These are phyloP conservation scores for Urocolius indicus DNA, from an alignment of 2,113 vertebrate genomes.

Conservation along the genomic window DNA sequence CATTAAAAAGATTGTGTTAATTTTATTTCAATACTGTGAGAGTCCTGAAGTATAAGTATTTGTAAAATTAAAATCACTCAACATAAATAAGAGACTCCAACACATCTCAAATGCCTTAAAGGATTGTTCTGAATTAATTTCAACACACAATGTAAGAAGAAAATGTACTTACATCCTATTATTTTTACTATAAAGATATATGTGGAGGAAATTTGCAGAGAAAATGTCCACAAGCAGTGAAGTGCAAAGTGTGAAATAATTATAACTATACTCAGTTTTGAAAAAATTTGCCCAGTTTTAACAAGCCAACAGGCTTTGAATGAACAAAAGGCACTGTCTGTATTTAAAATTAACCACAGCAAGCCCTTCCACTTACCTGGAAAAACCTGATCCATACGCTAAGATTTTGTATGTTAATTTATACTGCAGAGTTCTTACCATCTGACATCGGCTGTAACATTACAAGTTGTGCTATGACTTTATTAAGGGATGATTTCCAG, in stretches of 20 bases:
- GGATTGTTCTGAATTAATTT: neutral
- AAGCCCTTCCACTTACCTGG: slow-evolving; percentile 27
- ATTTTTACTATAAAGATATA: neutral
- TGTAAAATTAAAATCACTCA: slow-evolving; percentile 12
- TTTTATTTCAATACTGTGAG: neutral
- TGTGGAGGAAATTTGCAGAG: neutral
- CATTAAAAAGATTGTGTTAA: neutral
- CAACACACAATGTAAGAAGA: neutral
- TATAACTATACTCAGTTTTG: neutral
- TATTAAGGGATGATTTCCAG: slow-evolving; percentile 64
- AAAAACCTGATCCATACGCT: slow-evolving; percentile 1
- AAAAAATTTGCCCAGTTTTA: neutral
- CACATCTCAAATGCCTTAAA: neutral
- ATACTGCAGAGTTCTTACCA: slow-evolving; percentile 50
- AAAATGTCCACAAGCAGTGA: neutral
- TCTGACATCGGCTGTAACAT: slow-evolving; percentile 57
- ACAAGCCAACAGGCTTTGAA: neutral
- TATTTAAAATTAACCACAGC: slow-evolving; percentile 23
- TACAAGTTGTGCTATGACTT: slow-evolving; percentile 64
- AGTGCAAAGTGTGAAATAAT: neutral
- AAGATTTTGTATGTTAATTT: slow-evolving; percentile 63
- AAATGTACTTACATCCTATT: neutral
- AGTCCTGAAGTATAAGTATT: neutral
- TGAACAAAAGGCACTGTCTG: neutral
- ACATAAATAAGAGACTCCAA: neutral